Evolutionary conservation across 2,797 vertebrate species (phyloP).

Genomic region (Gouania willdenowi): DNA sequence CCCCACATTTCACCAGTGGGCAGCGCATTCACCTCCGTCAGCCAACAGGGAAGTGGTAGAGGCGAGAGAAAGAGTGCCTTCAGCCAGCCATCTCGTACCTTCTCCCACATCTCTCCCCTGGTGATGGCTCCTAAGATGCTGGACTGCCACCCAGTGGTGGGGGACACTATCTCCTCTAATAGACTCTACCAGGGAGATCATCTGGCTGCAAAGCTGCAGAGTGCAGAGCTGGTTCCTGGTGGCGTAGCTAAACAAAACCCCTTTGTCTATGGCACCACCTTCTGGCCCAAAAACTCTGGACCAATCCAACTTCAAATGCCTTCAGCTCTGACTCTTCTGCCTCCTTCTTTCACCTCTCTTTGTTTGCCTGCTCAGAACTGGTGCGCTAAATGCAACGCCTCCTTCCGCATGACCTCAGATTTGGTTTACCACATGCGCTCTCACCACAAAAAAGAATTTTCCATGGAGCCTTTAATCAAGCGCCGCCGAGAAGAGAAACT

Average conservation of each 20-base stretch:
- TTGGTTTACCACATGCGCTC: slow-evolving; percentile 98
- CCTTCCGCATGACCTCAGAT: slow-evolving; percentile 98
- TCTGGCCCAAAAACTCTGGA: slow-evolving; percentile 91
- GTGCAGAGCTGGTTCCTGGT: slow-evolving; percentile 78
- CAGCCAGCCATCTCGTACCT: slow-evolving; percentile 86
- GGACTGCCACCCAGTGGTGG: slow-evolving; percentile 81
- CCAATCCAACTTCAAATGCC: slow-evolving; percentile 92
- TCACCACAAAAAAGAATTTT: slow-evolving; percentile 95
- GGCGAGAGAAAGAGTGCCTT: slow-evolving; percentile 90
- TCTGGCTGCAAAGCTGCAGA: slow-evolving; percentile 85
- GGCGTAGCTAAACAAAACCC: slow-evolving; percentile 89
- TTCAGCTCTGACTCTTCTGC: slow-evolving; percentile 89
- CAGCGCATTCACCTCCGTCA: slow-evolving; percentile 87
- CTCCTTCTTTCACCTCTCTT: slow-evolving; percentile 94
- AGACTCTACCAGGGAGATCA: slow-evolving; percentile 87
- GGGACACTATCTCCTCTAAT: slow-evolving; percentile 79
- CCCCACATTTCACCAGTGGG: slow-evolving; percentile 67
- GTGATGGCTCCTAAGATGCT: slow-evolving; percentile 89
- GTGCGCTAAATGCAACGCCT: slow-evolving; percentile 98
- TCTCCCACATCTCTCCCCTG: slow-evolving; percentile 84
- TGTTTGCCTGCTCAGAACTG: slow-evolving; percentile 97
- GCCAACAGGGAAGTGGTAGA: slow-evolving; percentile 72
- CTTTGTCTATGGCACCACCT: slow-evolving; percentile 89
- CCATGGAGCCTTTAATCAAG: slow-evolving; percentile 93
- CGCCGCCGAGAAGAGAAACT: slow-evolving; percentile 94